Evolutionary conservation across 37 sponge, comb jelly and placozoan species (phyloP).

Genomic region (Tethya wilhelma): DNA sequence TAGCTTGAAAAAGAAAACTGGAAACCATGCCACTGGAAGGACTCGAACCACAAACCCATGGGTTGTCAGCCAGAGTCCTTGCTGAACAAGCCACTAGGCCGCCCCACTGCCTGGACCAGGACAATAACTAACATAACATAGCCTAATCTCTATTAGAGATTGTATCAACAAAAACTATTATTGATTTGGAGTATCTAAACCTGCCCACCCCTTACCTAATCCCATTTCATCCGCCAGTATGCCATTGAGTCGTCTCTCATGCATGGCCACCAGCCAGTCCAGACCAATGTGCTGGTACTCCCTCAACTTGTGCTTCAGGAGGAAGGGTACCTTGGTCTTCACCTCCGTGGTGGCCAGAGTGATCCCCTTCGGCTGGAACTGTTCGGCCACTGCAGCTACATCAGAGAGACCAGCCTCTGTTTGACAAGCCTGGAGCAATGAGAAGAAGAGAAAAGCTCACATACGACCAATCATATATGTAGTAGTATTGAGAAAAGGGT

Average conservation of each 20-base stretch:
- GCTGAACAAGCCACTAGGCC: no score
- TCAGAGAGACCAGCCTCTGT: slow-evolving; percentile 80
- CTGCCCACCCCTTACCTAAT: slow-evolving; percentile 94
- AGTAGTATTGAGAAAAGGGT: no score
- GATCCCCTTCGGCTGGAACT: slow-evolving; percentile 89
- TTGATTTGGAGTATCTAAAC: background rate
- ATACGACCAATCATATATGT: no score
- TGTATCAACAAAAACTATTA: no score
- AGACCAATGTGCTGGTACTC: slow-evolving; percentile 99
- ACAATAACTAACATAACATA: no score
- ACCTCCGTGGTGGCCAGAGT: slow-evolving; percentile 90
- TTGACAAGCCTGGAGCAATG: slow-evolving; percentile 46
- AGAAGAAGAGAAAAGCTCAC: no score
- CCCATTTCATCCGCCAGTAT: slow-evolving; percentile 99
- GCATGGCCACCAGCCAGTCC: slow-evolving; percentile 98
- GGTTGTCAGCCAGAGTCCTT: no score
- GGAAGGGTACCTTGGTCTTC: slow-evolving; percentile 93
- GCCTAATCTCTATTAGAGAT: no score
- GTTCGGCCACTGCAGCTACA: slow-evolving; percentile 86
- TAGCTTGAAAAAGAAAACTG: background rate
- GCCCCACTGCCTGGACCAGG: no score
- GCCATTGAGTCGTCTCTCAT: slow-evolving; percentile 90
- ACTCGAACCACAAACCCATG: no score
- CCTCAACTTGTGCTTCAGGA: slow-evolving; percentile 85
- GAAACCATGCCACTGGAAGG: no score